These are phyloP conservation scores for silkworm (Bombyx mori) DNA, from an alignment of 1,140 invertebrate genomes.

Conservation along the genomic window ASM3026992v2 NC_085123.1:7893001-7893500, in stretches of 20 bases:
- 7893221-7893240: too few species aligned
- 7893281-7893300: conserved; percentile 3
- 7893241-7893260: not conserved
- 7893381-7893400: conserved; percentile 4
- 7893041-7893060: not conserved
- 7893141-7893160: conserved; percentile 72
- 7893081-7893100: conserved; percentile 14
- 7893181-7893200: conserved; percentile 37
- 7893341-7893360: conserved; percentile 7
- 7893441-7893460: conserved; percentile 13
- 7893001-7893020: conserved; percentile 22
- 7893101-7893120: conserved; percentile 70
- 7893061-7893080: not conserved
- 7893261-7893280: conserved; percentile 1
- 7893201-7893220: not conserved
- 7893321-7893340: conserved; percentile 21
- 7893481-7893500: conserved; percentile 49
- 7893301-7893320: conserved; percentile 12
- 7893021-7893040: conserved; percentile 17
- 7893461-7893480: conserved; percentile 33
- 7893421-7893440: conserved; percentile 20
- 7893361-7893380: not conserved
- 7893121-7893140: conserved; percentile 79
- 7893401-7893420: conserved; percentile 6
- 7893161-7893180: conserved; percentile 64